A percentile compares a stretch with the other conserved stretches of the same genome.
These are phyloP conservation scores for Phymatocera aterrima DNA, from an alignment of 2,888 invertebrate species.

Conservation along the genomic window DNA sequence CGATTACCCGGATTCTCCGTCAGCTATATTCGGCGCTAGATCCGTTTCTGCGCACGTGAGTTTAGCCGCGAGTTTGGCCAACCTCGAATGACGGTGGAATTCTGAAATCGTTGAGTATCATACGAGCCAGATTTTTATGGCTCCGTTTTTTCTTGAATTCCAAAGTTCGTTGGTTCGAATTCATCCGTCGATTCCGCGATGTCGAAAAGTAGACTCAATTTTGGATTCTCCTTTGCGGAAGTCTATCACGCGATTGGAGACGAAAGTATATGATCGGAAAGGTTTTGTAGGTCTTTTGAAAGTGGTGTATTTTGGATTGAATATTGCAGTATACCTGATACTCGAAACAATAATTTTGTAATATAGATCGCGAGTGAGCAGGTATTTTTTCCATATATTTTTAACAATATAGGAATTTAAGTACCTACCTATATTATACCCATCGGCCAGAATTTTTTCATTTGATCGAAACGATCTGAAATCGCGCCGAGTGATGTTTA, in stretches of 20 bases:
- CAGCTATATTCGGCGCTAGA: neutral
- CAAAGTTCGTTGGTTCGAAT: neutral
- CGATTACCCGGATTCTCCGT: slow-evolving; percentile 6
- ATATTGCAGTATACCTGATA: neutral
- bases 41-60: neutral
- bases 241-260: neutral
- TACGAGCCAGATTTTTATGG: too few relatives aligned
- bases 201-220: neutral
- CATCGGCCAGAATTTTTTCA: too few relatives aligned
- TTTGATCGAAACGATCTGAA: too few relatives aligned
- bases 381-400: slow-evolving; percentile 43
- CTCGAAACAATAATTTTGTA: neutral
- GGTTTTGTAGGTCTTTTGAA: slow-evolving; percentile 39
- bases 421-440: slow-evolving; percentile 1
- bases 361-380: neutral
- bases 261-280: neutral
- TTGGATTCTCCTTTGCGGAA: neutral
- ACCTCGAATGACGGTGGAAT: slow-evolving; percentile 28
- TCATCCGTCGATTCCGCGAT: neutral
- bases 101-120: neutral
- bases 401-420: slow-evolving; percentile 36
- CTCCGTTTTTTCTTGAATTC: neutral
- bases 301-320: neutral
- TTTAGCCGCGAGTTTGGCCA: neutral
- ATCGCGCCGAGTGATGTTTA: neutral